phyloP scores from a whole-genome alignment of 1,140 invertebrate species.

The Conopomorpha cramerella region DNA sequence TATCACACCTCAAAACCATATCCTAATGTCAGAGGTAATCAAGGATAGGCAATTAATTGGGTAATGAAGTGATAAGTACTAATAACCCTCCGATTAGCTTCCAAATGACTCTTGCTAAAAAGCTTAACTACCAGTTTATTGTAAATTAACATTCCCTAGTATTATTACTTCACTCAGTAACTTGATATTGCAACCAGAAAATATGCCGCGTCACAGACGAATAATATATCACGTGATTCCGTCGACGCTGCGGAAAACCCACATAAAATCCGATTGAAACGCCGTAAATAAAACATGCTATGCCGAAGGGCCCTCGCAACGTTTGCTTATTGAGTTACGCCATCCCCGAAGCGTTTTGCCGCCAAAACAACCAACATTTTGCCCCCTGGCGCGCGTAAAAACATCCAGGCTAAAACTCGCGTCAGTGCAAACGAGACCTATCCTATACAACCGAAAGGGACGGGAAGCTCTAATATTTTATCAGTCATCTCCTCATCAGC shows the following conservation, averaged over 20 bases:
- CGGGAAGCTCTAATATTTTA: slow-evolving; percentile 51
- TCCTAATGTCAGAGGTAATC: too few relatives aligned
- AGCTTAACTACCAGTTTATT: too few relatives aligned
- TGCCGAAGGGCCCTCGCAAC: slow-evolving; percentile 37
- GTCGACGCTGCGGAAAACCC: slow-evolving; percentile 23
- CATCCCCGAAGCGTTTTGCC: slow-evolving; percentile 54
- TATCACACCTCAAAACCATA: too few relatives aligned
- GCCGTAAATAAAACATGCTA: slow-evolving; percentile 59
- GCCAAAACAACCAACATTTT: slow-evolving; percentile 58
- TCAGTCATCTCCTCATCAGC: slow-evolving; percentile 46
- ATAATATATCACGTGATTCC: slow-evolving; percentile 2
- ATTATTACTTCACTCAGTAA: too few relatives aligned
- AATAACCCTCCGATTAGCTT: too few relatives aligned
- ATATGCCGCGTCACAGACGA: slow-evolving; percentile 7
- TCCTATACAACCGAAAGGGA: slow-evolving; percentile 33
- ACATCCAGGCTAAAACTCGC: slow-evolving; percentile 28
- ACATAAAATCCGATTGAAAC: slow-evolving; percentile 44
- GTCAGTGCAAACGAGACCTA: slow-evolving; percentile 26
- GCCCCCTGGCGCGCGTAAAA: slow-evolving; percentile 57
- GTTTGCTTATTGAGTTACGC: slow-evolving; percentile 57
- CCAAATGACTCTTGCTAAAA: too few relatives aligned
- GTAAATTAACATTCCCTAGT: too few relatives aligned
- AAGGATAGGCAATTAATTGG: too few relatives aligned
- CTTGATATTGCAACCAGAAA: too few relatives aligned
- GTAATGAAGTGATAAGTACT: too few relatives aligned